Percentiles rank a stretch among this genome's conserved stretches.
phyloP scores from a whole-genome alignment of 2,888 invertebrate species.

The Eristalis arbustorum region DNA sequence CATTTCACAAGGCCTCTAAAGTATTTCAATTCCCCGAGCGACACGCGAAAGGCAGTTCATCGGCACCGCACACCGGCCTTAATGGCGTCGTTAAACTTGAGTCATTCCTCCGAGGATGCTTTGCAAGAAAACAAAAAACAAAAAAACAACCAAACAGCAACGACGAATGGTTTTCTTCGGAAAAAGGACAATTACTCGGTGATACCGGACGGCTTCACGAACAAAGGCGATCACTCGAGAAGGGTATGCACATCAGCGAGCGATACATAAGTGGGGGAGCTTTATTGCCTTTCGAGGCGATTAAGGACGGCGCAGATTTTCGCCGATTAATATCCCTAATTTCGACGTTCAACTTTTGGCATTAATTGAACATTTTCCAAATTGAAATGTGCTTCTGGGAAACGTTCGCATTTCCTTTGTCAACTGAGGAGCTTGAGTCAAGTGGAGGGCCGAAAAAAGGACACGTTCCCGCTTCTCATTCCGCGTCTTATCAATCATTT shows the following conservation, averaged over 20 bases:
- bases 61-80: not conserved
- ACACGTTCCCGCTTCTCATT: not conserved
- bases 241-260: not conserved
- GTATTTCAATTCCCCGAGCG: not conserved
- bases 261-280: not conserved
- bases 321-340: not conserved
- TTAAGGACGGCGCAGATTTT: not conserved
- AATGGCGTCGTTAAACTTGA: not conserved
- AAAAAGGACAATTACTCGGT: not conserved
- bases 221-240: not conserved
- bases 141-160: not conserved
- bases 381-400: not conserved
- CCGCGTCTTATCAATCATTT: not conserved
- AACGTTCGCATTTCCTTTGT: not conserved
- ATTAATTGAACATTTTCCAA: slow-evolving; percentile 1
- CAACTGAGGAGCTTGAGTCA: not conserved
- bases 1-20: no score
- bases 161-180: not conserved
- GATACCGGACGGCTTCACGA: not conserved
- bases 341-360: not conserved
- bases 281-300: not conserved
- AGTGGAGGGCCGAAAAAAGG: not conserved
- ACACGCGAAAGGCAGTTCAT: not conserved
- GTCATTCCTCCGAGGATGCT: not conserved
- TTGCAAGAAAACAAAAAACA: not conserved